phyloP scores from a whole-genome alignment of 2,113 vertebrate species.

The Dasyornis broadbenti region DNA sequence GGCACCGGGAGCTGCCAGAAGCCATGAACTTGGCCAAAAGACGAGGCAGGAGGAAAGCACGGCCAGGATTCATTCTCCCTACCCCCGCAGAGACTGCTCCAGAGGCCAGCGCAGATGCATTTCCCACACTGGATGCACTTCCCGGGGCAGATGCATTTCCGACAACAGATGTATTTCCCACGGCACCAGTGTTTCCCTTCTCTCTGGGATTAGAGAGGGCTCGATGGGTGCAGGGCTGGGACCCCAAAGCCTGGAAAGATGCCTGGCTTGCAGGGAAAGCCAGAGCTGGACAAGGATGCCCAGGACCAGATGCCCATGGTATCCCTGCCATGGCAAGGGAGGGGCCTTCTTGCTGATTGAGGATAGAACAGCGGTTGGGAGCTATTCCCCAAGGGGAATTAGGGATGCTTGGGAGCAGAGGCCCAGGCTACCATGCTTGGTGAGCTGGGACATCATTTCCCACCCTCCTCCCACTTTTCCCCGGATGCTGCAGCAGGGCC shows the following conservation, averaged over 20 bases:
- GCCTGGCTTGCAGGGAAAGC: not conserved
- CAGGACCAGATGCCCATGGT: accelerated
- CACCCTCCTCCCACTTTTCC: not conserved
- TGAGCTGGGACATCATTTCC: not conserved
- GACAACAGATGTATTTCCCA: not conserved
- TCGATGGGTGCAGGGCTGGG: accelerated
- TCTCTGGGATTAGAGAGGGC: not conserved
- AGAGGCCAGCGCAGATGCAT: not conserved
- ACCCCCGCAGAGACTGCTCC: not conserved
- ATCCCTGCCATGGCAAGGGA: too few relatives aligned
- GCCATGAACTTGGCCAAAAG: not conserved
- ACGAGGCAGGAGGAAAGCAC: not conserved
- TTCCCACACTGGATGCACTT: not conserved
- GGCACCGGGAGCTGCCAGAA: not conserved
- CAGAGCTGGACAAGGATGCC: not conserved
- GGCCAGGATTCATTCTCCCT: not conserved
- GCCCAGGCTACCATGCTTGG: not conserved
- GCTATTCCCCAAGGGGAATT: not conserved
- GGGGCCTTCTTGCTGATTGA: not conserved
- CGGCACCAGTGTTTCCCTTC: not conserved
- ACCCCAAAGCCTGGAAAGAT: accelerated
- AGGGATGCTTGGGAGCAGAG: not conserved
- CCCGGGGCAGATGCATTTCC: not conserved
- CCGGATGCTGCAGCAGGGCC: not conserved
- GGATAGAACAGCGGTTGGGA: not conserved